Conservation (phyloP, 2,797 vertebrate species). For the Lacerta viridis region DNA sequence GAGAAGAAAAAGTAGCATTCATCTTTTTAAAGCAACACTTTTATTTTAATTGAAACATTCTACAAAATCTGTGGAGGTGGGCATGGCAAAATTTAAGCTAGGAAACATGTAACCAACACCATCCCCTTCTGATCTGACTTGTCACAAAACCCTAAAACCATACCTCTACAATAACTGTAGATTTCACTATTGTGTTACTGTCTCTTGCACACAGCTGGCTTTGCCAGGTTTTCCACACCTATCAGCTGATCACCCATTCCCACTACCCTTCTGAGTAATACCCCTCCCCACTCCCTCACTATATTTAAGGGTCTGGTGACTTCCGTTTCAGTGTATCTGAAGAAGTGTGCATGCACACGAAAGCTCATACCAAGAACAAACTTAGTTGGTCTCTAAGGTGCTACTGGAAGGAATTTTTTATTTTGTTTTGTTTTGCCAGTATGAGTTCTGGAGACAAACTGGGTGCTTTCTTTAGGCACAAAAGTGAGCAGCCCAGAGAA, state of each 20-base stretch:
- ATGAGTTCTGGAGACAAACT: background rate
- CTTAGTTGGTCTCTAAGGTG: no score
- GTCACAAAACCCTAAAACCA: background rate
- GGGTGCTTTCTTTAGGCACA: background rate
- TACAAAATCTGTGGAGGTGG: background rate
- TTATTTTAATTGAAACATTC: background rate
- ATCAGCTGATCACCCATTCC: no score
- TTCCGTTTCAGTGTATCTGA: no score
- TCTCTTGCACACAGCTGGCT: background rate
- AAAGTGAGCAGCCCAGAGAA: background rate
- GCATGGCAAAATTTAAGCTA: background rate
- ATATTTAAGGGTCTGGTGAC: no score
- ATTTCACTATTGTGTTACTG: background rate
- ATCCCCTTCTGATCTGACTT: background rate
- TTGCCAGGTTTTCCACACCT: background rate
- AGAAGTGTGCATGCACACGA: no score
- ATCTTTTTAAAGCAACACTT: background rate
- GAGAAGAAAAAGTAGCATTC: background rate
- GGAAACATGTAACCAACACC: background rate
- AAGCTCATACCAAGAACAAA: no score
- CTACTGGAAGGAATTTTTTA: no score
- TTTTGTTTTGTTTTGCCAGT: background rate
- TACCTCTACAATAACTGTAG: background rate
- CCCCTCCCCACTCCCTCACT: no score
- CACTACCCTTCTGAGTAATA: no score